These are phyloP conservation scores for Euwallacea fornicatus DNA, from an alignment of 1,140 invertebrate species.

Conservation along the genomic window DNA sequence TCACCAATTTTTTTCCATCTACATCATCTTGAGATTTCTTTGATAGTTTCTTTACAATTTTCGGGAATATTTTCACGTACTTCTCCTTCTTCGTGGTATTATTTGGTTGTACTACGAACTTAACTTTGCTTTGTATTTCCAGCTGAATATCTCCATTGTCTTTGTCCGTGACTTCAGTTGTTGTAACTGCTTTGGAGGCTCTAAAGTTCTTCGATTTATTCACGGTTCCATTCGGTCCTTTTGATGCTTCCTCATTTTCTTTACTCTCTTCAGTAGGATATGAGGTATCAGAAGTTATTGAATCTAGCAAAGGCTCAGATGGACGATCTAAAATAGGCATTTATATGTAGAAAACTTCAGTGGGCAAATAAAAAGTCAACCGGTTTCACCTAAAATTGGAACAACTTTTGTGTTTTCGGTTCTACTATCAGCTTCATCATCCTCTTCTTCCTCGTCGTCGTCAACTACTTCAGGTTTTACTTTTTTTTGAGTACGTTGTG, in stretches of 20 bases:
- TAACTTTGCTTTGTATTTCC: constrained; percentile 46
- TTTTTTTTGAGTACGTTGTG: constrained; percentile 27
- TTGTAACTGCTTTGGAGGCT: constrained; percentile 56
- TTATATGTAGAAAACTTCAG: too few species aligned
- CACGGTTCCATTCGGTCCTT: background rate
- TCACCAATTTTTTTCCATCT: constrained; percentile 15
- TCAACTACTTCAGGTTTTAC: constrained; percentile 15
- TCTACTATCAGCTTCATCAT: constrained; percentile 2
- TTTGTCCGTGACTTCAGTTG: constrained; percentile 49
- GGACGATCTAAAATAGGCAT: constrained; percentile 5
- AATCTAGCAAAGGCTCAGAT: constrained; percentile 8
- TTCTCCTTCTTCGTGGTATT: constrained; percentile 41
- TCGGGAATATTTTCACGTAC: constrained; percentile 45
- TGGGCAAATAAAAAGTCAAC: too few species aligned
- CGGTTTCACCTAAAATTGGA: background rate
- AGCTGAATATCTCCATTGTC: constrained; percentile 43
- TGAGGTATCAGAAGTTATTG: constrained; percentile 12
- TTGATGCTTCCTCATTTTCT: constrained; percentile 21
- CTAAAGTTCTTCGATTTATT: constrained; percentile 33
- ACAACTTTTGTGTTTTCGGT: constrained; percentile 11
- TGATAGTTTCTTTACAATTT: constrained; percentile 36
- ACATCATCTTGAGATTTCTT: constrained; percentile 14
- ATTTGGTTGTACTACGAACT: constrained; percentile 41
- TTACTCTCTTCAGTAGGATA: background rate
- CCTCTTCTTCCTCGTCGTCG: background rate